A percentile compares a stretch with the other conserved stretches of the same genome.
These are phyloP conservation scores for Chouioia cunea DNA, from an alignment of 2,888 invertebrate species.

Conservation along the genomic window DNA sequence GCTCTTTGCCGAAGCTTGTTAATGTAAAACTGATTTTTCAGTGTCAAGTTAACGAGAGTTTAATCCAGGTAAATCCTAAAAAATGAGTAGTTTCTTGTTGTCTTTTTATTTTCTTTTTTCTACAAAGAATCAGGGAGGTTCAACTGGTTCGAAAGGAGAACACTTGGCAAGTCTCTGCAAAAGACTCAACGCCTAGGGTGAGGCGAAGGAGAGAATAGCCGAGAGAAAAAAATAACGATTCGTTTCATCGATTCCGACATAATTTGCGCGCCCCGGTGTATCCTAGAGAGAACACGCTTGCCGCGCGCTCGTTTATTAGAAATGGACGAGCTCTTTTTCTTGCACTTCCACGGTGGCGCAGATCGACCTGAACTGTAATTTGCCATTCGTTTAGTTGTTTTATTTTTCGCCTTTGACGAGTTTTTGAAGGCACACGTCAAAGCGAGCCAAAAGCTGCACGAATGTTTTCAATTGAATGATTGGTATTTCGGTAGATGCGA, in stretches of 20 bases:
- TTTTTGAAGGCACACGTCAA: too few relatives aligned
- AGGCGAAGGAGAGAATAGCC: slow-evolving; percentile 21
- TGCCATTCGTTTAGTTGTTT: slow-evolving; percentile 1
- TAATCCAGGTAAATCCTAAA: background rate
- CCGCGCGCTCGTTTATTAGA: slow-evolving; percentile 40
- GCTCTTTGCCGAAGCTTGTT: background rate
- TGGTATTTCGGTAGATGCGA: too few relatives aligned
- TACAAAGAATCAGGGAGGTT: too few relatives aligned
- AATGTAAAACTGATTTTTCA: background rate
- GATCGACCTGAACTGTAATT: slow-evolving; percentile 19
- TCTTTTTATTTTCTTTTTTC: too few relatives aligned
- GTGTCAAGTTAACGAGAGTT: too few relatives aligned
- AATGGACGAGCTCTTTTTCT: slow-evolving; percentile 36
- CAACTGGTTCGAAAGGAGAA: too few relatives aligned
- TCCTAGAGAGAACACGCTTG: slow-evolving; percentile 1
- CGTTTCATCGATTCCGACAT: slow-evolving; percentile 45
- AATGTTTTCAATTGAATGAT: too few relatives aligned
- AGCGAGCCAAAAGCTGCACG: too few relatives aligned
- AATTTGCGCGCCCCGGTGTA: slow-evolving; percentile 34
- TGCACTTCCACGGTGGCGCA: slow-evolving; percentile 25
- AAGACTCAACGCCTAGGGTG: slow-evolving; percentile 5
- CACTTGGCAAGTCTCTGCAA: too few relatives aligned
- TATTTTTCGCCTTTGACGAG: too few relatives aligned
- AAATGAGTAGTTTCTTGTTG: background rate
- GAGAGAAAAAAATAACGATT: slow-evolving; percentile 41